Base-by-base conservation (phyloP, 2,797 vertebrate species). In the Hydrolagus colliei region DNA sequence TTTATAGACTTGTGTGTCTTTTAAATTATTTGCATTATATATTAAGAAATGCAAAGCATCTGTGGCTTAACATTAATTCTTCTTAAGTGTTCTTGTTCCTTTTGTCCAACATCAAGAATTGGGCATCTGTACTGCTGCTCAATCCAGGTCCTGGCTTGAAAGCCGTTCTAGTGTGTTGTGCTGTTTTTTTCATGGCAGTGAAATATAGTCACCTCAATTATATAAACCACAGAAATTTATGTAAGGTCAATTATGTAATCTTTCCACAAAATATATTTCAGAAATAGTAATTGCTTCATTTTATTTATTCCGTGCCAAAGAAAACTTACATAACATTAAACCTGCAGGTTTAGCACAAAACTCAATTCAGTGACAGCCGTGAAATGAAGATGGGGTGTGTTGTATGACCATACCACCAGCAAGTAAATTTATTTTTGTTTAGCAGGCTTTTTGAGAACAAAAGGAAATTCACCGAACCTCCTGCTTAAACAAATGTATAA, bases 171-270 rank as follows among this genome's bases (percentile, higher is more conserved):
- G 92, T 92, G 92, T 91, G 41, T 61, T 52, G 27, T 41, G 79
- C 79, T 67, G 6, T 11, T 35, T 68, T 87, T 87, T 22, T 86
- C 80, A 77, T 76, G 72, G 67, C 14, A 59, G 73, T 74, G 85
- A 13, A 75, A 87, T 88, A 20, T 63, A 18, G 22, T 73, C 63
- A 16, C 68, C 86, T 89, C 67, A 89, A 90, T 91, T 93, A 87
- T 89, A 91, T 91, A 94, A 94, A 93, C 91, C 89, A 91, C 63
- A 87, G 86, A 90, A 91, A 91, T 87, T 92, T 93, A 92, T 89
- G 92, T 91, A 93, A 88, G 91, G 93, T 88, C 77, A 88, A 90
- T 95, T 92, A 92, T 90, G 93, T 91, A 94, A 94, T 90, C 85
- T 87, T 91, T 91, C 90, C 91, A 92, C 91, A 92, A 89, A 88